Evolutionary conservation across 2,888 invertebrate genomes (phyloP).

Genomic region (Linnaemya vulpina): DNA sequence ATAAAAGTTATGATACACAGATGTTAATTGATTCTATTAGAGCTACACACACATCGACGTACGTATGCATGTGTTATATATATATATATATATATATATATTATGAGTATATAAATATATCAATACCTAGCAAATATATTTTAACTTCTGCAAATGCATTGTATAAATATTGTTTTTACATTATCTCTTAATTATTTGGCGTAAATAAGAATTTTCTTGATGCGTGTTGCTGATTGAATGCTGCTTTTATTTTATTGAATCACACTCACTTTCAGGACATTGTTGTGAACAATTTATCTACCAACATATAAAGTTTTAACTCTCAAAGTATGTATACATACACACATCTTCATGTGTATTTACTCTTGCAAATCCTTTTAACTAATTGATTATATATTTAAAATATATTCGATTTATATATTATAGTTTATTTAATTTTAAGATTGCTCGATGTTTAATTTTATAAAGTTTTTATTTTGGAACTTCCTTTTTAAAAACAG

Average conservation of each 20-base stretch:
- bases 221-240: not conserved
- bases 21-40: conserved; percentile 10
- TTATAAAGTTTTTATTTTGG: conserved; percentile 16
- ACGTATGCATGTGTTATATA: not conserved
- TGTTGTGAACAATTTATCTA: conserved; percentile 28
- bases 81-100: not conserved
- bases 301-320: conserved; percentile 7
- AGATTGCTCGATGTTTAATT: not conserved
- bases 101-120: not conserved
- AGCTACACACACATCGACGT: not conserved
- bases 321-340: conserved; percentile 53
- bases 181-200: conserved; percentile 24
- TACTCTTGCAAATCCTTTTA: conserved; percentile 16
- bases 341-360: conserved; percentile 5
- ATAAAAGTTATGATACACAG: not conserved
- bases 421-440: not conserved
- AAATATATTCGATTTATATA: conserved; percentile 9
- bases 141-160: not conserved
- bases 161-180: not conserved
- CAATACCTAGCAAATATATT: not conserved
- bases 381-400: conserved; percentile 16
- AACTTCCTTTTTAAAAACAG: conserved; percentile 39
- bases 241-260: conserved; percentile 11
- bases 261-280: conserved; percentile 42
- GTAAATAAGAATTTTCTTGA: conserved; percentile 25